Evolutionary conservation across 2,113 vertebrate genomes (phyloP), one percentile per base, ranked within the genome.

Genomic region (Elaphurus davidianus): DNA sequence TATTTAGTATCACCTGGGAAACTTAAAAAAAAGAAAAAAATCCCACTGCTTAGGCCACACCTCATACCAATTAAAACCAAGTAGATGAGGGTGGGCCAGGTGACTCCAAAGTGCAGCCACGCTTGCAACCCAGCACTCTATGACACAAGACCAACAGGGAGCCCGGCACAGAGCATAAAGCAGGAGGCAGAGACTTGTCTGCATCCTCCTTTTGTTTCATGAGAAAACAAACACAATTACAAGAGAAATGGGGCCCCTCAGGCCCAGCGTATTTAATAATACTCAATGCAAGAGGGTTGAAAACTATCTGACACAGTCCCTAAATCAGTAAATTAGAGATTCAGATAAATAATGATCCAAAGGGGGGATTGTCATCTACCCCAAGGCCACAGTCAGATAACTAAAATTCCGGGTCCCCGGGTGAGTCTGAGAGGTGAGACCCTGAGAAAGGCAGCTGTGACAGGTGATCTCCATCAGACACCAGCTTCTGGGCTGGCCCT

Each of bases 361-460:
- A 64, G 91, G 3, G 36, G 36, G 50, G 47, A 54, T 2, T 76
- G 78, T 97, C 91, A 94, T n/a, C 52, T 90, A 87, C 30, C 79
- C 93, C 45, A 97, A 98, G 97, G 96, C 87, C 93, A 94, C 83
- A 90, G 47, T 43, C n/a, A 89, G 83, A 40, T 10, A 94, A 91
- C 71, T 2, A 85, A 91, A 86, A 93, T 92, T 94, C 91, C 54
- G 62, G 81, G 60, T 94, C 55, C 54, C 71, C 52, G 25, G 28
- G 10, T 60, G 83, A 94, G 52, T 84, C 94, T 76, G 27, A 19
- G 79, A 91, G 82, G 89, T 60, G 30, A 78, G 74, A 88, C 54
- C 23, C 87, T 67, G 64, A 16, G 87, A 96, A 97, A 98, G 93
- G 96, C 94, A 96, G 74, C 74, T 94, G 64, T 95, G 93, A 92